These are phyloP conservation scores for Cranoglanis bouderius DNA, from an alignment of 2,113 vertebrate genomes.

Conservation along the genomic window DNA sequence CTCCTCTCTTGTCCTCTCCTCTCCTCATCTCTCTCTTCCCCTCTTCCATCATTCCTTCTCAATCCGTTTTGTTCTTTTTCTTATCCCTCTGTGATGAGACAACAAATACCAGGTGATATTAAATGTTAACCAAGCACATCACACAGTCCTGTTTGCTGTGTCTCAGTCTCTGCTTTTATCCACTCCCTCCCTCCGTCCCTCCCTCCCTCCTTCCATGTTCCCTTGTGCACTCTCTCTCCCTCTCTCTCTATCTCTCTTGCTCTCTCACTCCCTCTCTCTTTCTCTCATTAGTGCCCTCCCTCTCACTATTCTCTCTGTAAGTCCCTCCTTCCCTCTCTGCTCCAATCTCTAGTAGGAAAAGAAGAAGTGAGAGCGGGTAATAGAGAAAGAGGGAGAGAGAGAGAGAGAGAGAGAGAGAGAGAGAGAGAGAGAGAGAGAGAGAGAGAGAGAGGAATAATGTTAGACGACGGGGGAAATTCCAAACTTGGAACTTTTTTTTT, in stretches of 20 bases:
- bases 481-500: constrained; percentile 46
- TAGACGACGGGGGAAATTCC: constrained; percentile 48
- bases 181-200: constrained; percentile 23
- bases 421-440: constrained; percentile 65
- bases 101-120: constrained; percentile 57
- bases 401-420: constrained; percentile 62
- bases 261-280: constrained; percentile 50
- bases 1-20: constrained; percentile 47
- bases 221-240: constrained; percentile 15
- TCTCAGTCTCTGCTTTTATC: constrained; percentile 56
- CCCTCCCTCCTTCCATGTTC: constrained; percentile 41
- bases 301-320: constrained; percentile 44
- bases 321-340: constrained; percentile 50
- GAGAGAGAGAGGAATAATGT: constrained; percentile 55
- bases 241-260: constrained; percentile 53
- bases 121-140: constrained; percentile 59
- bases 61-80: constrained; percentile 34
- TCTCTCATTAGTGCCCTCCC: constrained; percentile 38
- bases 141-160: constrained; percentile 58
- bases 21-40: constrained; percentile 33
- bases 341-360: constrained; percentile 50
- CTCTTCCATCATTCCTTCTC: background rate
- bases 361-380: constrained; percentile 57
- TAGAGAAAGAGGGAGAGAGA: constrained; percentile 16
- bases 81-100: constrained; percentile 38